Percentiles rank a stretch among this genome's conserved stretches.
Conservation (phyloP, 2,113 vertebrate species). For the Dendrocopos noguchii region DNA sequence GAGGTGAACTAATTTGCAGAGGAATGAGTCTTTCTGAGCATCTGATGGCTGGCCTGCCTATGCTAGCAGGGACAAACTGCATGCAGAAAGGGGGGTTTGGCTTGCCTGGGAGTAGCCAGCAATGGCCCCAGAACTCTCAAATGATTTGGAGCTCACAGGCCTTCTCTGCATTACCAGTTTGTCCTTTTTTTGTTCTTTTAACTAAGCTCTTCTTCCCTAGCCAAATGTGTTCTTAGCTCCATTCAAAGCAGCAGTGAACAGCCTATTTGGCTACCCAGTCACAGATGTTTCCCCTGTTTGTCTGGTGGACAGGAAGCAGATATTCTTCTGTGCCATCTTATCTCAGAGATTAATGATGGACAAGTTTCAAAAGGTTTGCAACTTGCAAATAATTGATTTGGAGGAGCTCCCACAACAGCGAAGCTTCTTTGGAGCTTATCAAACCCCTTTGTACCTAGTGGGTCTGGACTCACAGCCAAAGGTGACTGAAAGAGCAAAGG, state of each 20-base stretch:
- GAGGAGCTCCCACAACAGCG: slow-evolving; percentile 26
- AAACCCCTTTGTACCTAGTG: neutral
- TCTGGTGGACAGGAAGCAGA: neutral
- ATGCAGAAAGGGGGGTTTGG: neutral
- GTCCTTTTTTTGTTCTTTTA: neutral
- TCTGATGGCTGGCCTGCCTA: slow-evolving; percentile 46
- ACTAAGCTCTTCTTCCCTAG: slow-evolving; percentile 2
- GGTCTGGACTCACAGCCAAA: neutral
- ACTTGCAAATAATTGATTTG: slow-evolving; percentile 54
- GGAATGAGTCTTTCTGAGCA: slow-evolving; percentile 56
- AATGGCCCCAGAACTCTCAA: neutral
- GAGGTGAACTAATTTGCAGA: slow-evolving; percentile 66
- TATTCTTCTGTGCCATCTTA: slow-evolving; percentile 4
- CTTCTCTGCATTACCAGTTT: neutral
- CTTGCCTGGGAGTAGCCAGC: neutral
- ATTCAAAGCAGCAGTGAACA: slow-evolving; percentile 17
- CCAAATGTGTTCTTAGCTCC: neutral
- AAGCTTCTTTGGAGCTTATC: slow-evolving; percentile 9
- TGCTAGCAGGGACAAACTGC: neutral
- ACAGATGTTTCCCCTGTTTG: slow-evolving; percentile 16
- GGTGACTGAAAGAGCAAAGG: neutral
- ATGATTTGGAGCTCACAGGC: slow-evolving; percentile 14
- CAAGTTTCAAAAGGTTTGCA: slow-evolving; percentile 42
- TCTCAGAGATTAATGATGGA: slow-evolving; percentile 10
- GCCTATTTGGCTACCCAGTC: neutral